phyloP scores from a whole-genome alignment of 1,140 invertebrate species.

The Dryas iulia region DNA sequence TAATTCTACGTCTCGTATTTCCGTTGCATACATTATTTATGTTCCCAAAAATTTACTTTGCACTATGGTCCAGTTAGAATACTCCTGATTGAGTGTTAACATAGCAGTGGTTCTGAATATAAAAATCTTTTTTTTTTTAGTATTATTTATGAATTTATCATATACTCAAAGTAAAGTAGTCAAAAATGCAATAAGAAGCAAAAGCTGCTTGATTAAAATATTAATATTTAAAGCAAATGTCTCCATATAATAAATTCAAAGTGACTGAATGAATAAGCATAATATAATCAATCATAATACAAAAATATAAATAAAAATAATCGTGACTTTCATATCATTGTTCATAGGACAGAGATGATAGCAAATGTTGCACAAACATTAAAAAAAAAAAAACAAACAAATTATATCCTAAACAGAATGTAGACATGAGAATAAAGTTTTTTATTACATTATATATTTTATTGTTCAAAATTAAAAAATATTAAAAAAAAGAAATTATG shows the following conservation, averaged over 20 bases:
- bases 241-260: background rate
- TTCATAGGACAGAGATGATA: background rate
- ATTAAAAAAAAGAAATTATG: too few relatives aligned
- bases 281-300: background rate
- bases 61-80: slow-evolving; percentile 28
- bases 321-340: background rate
- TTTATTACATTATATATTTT: background rate
- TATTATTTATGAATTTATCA: background rate
- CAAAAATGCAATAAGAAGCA: background rate
- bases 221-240: background rate
- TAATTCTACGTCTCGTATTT: slow-evolving; percentile 16
- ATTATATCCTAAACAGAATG: too few relatives aligned
- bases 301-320: background rate
- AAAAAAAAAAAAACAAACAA: too few relatives aligned
- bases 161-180: background rate
- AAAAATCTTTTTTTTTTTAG: background rate
- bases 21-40: slow-evolving; percentile 22
- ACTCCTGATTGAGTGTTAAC: slow-evolving; percentile 23
- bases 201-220: background rate
- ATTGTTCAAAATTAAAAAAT: background rate
- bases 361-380: too few relatives aligned
- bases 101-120: slow-evolving; percentile 17
- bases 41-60: slow-evolving; percentile 28
- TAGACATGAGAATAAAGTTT: too few relatives aligned
- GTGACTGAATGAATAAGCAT: background rate